Conservation (phyloP, 1,140 invertebrate genomes). For the Carcinoscorpius rotundicauda region DNA sequence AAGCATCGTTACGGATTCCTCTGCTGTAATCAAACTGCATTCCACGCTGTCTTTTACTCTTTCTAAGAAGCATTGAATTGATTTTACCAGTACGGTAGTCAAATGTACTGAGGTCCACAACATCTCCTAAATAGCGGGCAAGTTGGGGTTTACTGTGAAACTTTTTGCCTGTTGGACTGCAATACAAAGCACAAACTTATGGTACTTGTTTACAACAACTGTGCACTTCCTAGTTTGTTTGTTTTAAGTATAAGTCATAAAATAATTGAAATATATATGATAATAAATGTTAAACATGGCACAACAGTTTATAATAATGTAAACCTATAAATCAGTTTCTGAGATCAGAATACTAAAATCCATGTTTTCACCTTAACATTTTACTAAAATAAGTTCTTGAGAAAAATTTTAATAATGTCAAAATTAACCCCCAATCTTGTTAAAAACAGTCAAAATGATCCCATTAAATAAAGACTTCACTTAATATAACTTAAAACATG, state of each 20-base stretch:
- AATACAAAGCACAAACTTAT: conserved; percentile 17
- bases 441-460: too few relatives aligned
- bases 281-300: neutral
- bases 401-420: too few relatives aligned
- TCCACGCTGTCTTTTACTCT: conserved; percentile 48
- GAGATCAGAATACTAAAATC: neutral
- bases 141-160: conserved; percentile 69
- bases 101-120: conserved; percentile 64
- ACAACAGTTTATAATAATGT: neutral
- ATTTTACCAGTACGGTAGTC: conserved; percentile 69
- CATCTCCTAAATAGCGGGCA: conserved; percentile 57
- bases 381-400: too few relatives aligned
- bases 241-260: conserved; percentile 1
- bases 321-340: neutral
- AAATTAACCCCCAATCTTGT: too few relatives aligned
- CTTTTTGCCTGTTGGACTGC: conserved; percentile 62
- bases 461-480: too few relatives aligned
- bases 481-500: too few relatives aligned
- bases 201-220: neutral
- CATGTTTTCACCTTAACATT: neutral
- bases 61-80: conserved; percentile 46
- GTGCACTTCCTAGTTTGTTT: neutral
- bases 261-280: neutral
- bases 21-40: conserved; percentile 54
- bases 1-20: conserved; percentile 71